A percentile compares a stretch with the other conserved stretches of the same genome.
phyloP scores from a whole-genome alignment of 23 tunicate species.

The Aplidium turbinatum region DNA sequence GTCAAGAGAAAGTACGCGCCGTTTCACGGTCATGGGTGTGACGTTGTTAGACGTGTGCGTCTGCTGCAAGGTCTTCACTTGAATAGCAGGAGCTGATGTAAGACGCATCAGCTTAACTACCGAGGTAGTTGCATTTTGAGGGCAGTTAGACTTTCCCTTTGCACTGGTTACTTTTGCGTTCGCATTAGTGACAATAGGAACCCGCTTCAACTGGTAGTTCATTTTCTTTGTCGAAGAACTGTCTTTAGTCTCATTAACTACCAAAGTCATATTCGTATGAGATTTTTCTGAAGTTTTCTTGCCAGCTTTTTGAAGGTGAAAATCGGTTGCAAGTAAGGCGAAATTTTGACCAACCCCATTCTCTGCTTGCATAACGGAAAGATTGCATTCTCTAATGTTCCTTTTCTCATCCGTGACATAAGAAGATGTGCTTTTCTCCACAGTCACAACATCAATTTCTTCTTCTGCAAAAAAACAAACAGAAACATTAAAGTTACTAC shows the following conservation, averaged over 20 bases:
- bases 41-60: constrained; percentile 19
- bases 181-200: constrained; percentile 30
- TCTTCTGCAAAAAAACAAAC: constrained; percentile 69
- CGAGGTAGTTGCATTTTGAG: neutral
- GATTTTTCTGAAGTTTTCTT: constrained; percentile 34
- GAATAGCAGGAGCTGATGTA: constrained; percentile 8
- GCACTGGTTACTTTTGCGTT: constrained; percentile 13
- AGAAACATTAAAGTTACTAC: no score
- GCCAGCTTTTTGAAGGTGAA: constrained; percentile 7
- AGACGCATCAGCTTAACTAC: constrained; percentile 48
- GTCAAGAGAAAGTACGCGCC: constrained; percentile 66
- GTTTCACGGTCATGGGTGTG: constrained; percentile 13
- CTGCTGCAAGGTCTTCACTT: neutral
- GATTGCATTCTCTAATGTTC: constrained; percentile 13
- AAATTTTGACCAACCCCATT: constrained; percentile 50
- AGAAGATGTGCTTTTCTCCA: constrained; percentile 27
- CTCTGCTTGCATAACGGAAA: constrained; percentile 44
- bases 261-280: constrained; percentile 44
- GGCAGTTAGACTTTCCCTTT: neutral
- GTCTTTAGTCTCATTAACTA: constrained; percentile 23
- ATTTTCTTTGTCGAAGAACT: constrained; percentile 15
- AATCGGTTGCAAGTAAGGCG: constrained; percentile 46
- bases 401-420: constrained; percentile 8
- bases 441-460: constrained; percentile 92
- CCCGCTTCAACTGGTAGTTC: constrained; percentile 47